Base-by-base conservation (phyloP, 1,140 invertebrate genomes). In the Neodiprion virginianus region DNA sequence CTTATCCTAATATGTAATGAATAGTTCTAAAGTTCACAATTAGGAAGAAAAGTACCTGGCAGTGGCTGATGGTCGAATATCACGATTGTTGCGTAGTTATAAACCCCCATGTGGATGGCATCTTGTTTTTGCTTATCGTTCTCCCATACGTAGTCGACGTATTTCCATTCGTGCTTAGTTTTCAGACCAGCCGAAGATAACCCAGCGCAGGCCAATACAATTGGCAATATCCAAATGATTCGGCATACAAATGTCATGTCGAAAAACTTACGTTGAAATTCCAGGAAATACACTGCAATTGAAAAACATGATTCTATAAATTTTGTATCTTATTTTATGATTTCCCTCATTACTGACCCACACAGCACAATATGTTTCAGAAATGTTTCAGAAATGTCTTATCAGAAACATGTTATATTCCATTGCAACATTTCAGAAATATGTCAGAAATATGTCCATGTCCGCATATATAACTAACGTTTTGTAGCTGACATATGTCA, bases 161-260 rank as follows among this genome's bases (percentile, higher is more conserved):
- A 78, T 71, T 75, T 79, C 76, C 78, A 79, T 17, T 77, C 61
- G 40, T 65, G 72, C n/a, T 50, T 67, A 17, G 67, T 47, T n/a
- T 72, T 67, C 49, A 72, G 47, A n/a, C 66, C 66, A 11, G 11
- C 53, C 11, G n/a, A 17, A 3, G 10, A 21, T 9, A 50, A 69
- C 3, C 21, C 68, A 66, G 7, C 61, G 61, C 14, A 66, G 1
- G 28, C 28, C 28, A 40, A 40, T 40, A 40, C 5, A 40, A 40
- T 40, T 5, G 28, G 14, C 14, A 47, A 12, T 4, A 47, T 28
- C 21, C 21, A 69, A 73, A 12, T 48, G n/a, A 17, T 48, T n/a
- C 7, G 12, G 48, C 8, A 17, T 14, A 17, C 12, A 47, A 7
- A 71, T 12, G n/a, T 67, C 17, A 65, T 21, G 23, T 47, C 48